phyloP scores from a whole-genome alignment of 2,113 vertebrate genomes.

The Prionailurus bengalensis region DNA sequence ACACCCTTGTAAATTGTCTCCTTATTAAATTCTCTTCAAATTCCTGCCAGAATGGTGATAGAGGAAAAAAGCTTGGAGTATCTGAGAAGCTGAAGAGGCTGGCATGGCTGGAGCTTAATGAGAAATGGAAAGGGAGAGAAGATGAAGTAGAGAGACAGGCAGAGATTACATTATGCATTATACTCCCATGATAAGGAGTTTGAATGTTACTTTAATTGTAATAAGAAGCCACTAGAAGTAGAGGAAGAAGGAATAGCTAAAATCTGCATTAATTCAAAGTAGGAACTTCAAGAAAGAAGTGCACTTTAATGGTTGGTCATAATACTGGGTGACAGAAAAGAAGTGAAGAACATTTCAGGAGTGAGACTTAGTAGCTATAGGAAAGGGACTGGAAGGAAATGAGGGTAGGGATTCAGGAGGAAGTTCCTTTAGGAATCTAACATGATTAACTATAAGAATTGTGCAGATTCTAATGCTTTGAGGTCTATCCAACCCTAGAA shows the following conservation, averaged over 20 bases:
- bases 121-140: neutral
- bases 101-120: neutral
- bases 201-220: constrained; percentile 19
- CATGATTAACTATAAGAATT: neutral
- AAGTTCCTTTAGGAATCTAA: neutral
- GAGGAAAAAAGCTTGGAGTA: neutral
- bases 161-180: neutral
- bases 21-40: constrained; percentile 23
- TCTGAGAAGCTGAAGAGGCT: neutral
- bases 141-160: neutral
- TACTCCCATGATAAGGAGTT: neutral
- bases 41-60: neutral
- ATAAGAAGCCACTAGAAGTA: neutral
- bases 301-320: neutral
- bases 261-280: neutral
- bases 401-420: neutral
- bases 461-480: neutral
- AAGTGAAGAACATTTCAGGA: neutral
- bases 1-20: neutral
- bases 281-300: neutral
- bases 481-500: neutral
- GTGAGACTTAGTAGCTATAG: neutral
- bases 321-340: neutral
- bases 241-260: neutral
- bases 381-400: neutral